Evolutionary conservation across 1,140 invertebrate genomes (phyloP).

Genomic region (Hormaphis cornu): DNA sequence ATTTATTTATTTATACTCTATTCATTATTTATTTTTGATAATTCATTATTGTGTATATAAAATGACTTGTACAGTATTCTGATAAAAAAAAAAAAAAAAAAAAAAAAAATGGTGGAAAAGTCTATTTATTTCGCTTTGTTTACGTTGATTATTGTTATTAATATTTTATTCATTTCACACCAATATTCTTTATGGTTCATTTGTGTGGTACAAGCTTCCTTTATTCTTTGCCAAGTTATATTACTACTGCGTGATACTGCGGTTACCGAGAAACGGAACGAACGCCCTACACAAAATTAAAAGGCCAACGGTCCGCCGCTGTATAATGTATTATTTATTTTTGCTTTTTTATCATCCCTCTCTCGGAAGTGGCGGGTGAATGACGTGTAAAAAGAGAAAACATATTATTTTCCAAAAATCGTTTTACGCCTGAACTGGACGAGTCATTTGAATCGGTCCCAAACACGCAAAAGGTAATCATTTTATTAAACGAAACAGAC

Average conservation of each 20-base stretch:
- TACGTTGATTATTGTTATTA: constrained; percentile 9
- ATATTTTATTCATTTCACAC: constrained; percentile 3
- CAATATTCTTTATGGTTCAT: constrained; percentile 7
- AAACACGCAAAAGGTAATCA: constrained; percentile 21
- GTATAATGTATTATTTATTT: constrained; percentile 29
- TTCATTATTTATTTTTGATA: constrained; percentile 32
- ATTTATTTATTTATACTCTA: constrained; percentile 31
- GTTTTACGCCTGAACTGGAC: constrained; percentile 22
- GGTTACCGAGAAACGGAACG: constrained; percentile 9
- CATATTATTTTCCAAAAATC: constrained; percentile 12
- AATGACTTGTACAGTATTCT: constrained; percentile 32
- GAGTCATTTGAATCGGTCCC: constrained; percentile 30
- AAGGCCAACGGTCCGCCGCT: constrained; percentile 20
- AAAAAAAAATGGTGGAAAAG: constrained; percentile 31
- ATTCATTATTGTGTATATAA: constrained; percentile 31
- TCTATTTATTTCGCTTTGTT: constrained; percentile 29
- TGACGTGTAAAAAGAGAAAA: constrained; percentile 28
- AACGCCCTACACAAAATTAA: constrained; percentile 16
- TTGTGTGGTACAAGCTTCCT: constrained; percentile 29
- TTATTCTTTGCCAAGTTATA: constrained; percentile 29
- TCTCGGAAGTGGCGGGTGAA: constrained; percentile 29
- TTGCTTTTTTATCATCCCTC: constrained; percentile 17
- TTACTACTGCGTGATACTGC: too few relatives aligned
- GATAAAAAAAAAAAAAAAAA: too few relatives aligned
- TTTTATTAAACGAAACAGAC: constrained; percentile 2